These are phyloP conservation scores for Cheumatopsyche charites DNA, from an alignment of 1,140 invertebrate genomes.

Conservation along the genomic window DNA sequence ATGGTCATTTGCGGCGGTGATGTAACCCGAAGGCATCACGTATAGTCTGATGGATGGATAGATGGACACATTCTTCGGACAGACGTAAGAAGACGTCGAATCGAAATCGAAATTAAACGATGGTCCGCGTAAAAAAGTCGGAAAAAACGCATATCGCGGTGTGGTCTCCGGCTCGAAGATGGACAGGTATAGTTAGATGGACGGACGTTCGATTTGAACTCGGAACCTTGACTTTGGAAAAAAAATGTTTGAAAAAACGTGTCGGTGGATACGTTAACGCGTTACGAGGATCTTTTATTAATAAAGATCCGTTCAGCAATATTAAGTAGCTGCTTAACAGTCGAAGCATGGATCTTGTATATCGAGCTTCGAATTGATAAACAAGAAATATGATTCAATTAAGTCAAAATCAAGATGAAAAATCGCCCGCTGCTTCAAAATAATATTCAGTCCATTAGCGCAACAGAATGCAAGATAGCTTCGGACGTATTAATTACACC, in stretches of 20 bases:
- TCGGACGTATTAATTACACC: conserved; percentile 1
- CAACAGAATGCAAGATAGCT: not conserved
- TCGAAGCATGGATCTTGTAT: not conserved
- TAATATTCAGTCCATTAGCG: not conserved
- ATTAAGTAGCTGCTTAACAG: not conserved
- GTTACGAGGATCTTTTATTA: too few relatives aligned
- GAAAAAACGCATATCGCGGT: not conserved
- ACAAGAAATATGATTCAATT: too few relatives aligned
- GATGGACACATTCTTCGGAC: not conserved
- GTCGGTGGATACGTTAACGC: too few relatives aligned
- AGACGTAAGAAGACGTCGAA: not conserved
- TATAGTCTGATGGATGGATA: not conserved
- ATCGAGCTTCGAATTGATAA: too few relatives aligned
- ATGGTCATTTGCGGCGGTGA: conserved; percentile 24
- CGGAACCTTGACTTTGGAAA: conserved; percentile 17
- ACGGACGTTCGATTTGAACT: conserved; percentile 14
- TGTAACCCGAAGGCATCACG: conserved; percentile 32
- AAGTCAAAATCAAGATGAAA: not conserved
- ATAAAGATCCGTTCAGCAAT: not conserved
- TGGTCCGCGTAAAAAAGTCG: not conserved
- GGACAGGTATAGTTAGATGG: conserved; percentile 14
- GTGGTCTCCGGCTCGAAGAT: conserved; percentile 13
- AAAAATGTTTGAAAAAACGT: not conserved
- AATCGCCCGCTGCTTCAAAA: not conserved
- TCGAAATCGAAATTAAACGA: conserved; percentile 27